A percentile compares a stretch with the other conserved stretches of the same genome.
Evolutionary conservation across 2,797 vertebrate genomes (phyloP).

Genomic region (Melanotaenia boesemani): DNA sequence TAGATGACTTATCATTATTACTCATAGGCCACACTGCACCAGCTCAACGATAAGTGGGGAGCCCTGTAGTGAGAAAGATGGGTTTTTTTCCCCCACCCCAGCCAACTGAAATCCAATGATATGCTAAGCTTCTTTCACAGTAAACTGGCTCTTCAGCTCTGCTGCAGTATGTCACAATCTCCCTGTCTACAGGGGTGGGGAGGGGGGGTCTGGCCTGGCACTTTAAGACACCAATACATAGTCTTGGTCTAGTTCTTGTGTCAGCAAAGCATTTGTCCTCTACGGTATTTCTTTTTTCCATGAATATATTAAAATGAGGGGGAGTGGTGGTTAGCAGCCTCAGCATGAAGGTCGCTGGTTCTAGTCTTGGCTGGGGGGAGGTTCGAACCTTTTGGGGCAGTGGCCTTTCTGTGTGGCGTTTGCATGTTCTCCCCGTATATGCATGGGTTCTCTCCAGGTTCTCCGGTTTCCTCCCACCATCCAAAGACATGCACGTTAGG

Average conservation of each 20-base stretch:
- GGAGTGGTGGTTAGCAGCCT: no score
- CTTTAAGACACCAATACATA: constrained; percentile 6
- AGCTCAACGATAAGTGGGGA: neutral
- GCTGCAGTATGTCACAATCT: constrained; percentile 11
- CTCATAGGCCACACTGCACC: constrained; percentile 2
- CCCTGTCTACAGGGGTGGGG: neutral
- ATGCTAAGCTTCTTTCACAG: constrained; percentile 8
- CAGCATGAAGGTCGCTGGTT: no score
- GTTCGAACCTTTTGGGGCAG: no score
- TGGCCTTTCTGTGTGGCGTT: no score
- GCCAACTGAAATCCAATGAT: constrained; percentile 11
- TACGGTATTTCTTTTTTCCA: neutral
- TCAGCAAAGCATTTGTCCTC: neutral
- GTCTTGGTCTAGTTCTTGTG: neutral
- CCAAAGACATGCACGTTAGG: no score
- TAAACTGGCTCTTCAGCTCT: neutral
- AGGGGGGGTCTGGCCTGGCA: constrained; percentile 1
- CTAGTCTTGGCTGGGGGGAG: no score
- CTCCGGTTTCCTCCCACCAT: no score
- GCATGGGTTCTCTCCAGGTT: no score
- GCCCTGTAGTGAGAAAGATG: constrained; percentile 28
- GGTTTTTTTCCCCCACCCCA: neutral
- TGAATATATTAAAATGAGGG: no score
- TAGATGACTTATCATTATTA: neutral
- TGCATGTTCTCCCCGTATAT: no score